phyloP scores from a whole-genome alignment of 2,113 vertebrate genomes.

The Triplophysa siluroides region DNA sequence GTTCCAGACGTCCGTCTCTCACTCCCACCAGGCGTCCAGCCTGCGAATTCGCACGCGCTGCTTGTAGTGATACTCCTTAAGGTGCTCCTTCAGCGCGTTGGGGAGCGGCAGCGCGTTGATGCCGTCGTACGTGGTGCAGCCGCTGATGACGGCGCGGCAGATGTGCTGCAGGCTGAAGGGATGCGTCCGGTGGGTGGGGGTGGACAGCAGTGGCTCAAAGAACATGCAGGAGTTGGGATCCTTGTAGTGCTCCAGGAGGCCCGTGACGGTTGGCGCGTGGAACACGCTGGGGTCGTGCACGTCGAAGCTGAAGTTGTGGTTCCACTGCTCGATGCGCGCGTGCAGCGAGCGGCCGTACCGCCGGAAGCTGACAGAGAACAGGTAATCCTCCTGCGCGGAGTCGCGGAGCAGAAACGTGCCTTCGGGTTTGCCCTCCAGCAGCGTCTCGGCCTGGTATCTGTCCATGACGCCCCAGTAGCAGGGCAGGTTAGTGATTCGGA shows the following conservation, averaged over 20 bases:
- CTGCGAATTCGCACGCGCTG: slow-evolving; percentile 78
- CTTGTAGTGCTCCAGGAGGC: slow-evolving; percentile 82
- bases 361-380: slow-evolving; percentile 85
- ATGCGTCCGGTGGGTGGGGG: slow-evolving; percentile 75
- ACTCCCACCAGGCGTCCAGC: slow-evolving; percentile 80
- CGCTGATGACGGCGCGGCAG: slow-evolving; percentile 77
- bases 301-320: slow-evolving; percentile 85
- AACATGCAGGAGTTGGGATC: slow-evolving; percentile 87
- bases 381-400: slow-evolving; percentile 85
- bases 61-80: slow-evolving; percentile 86
- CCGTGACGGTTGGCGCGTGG: slow-evolving; percentile 77
- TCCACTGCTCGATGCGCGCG: slow-evolving; percentile 84
- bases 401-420: slow-evolving; percentile 83
- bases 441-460: slow-evolving; percentile 79
- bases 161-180: slow-evolving; percentile 80
- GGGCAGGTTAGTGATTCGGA: slow-evolving; percentile 76
- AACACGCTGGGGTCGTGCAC: slow-evolving; percentile 84
- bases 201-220: slow-evolving; percentile 82
- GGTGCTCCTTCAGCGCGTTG: slow-evolving; percentile 79
- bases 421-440: slow-evolving; percentile 79
- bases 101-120: slow-evolving; percentile 79
- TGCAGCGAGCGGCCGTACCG: slow-evolving; percentile 82
- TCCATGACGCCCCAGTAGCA: slow-evolving; percentile 87
- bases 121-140: slow-evolving; percentile 78
- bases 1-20: slow-evolving; percentile 9